Evolutionary conservation across 2,113 vertebrate genomes (phyloP), one percentile per base, ranked within the genome.

Genomic region (Gorsachius goisagi): DNA sequence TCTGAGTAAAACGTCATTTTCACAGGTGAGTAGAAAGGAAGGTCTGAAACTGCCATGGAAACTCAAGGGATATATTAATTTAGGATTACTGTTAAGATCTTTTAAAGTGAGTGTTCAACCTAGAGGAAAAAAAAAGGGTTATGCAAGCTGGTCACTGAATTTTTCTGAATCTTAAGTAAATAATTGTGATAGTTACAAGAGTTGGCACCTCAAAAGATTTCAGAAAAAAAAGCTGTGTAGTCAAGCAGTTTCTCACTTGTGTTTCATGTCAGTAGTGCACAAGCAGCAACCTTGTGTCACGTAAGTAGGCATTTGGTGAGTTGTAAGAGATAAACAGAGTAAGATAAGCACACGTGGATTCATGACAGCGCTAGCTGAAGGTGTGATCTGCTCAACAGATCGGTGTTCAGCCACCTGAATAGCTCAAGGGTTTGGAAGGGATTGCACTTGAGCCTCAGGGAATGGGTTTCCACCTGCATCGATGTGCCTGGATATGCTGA

Each of bases 361-460:
- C 10, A 41, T 0, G 1, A 19, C 33, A 69, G 11, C 18, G 9
- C 26, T 50, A 24, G 9, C 62, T 69, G 53, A 32, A 73, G 71
- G 39, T 68, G 2, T 22, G 35, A 17, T 26, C 41, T 67, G 32
- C 64, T 75, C 64, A n/a, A 28, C 22, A 85, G 68, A 18, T 44
- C 24, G 33, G 45, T 24, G 14, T 33, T 87, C 35, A 17, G 44
- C 49, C 63, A 53, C 24, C 41, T 39, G 24, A 13, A 9, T 4
- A 50, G 30, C 68, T 81, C 47, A 18, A 12, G 72, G 47, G 28
- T 2, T 15, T 59, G 64, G 64, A 39, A 37, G 49, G 16, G 39
- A 2, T 47, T 37, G 30, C 7, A 2, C 44, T 9, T 37, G 53
- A 55, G 32, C 64, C 23, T 33, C 0, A 0, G 47, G 39, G 27